Percentiles rank a stretch among this genome's conserved stretches.
These are phyloP conservation scores for Aphyosemion australe DNA, from an alignment of 2,113 vertebrate species.

Conservation along the genomic window DNA sequence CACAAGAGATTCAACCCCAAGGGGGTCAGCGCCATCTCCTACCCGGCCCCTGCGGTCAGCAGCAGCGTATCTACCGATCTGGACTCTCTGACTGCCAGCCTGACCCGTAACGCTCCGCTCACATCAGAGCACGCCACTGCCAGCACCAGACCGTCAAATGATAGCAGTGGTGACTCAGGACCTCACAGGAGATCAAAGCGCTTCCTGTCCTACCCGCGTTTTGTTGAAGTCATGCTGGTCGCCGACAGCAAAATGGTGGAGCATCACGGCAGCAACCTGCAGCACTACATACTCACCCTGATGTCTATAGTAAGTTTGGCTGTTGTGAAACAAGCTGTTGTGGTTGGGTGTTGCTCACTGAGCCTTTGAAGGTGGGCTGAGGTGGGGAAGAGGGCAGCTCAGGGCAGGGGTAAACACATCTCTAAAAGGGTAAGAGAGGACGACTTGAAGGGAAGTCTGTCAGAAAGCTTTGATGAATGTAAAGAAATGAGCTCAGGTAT, in stretches of 20 bases:
- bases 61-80: slow-evolving; percentile 76
- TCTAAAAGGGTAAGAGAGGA: slow-evolving; percentile 54
- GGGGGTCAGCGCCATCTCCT: slow-evolving; percentile 34
- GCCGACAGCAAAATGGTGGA: slow-evolving; percentile 96
- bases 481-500: slow-evolving; percentile 75
- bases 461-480: slow-evolving; percentile 74
- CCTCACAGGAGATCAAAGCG: slow-evolving; percentile 89
- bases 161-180: slow-evolving; percentile 76
- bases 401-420: slow-evolving; percentile 69
- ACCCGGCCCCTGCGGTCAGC: slow-evolving; percentile 37
- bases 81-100: slow-evolving; percentile 76
- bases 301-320: slow-evolving; percentile 95
- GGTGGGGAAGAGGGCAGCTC: slow-evolving; percentile 60
- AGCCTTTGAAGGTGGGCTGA: slow-evolving; percentile 28
- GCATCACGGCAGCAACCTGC: slow-evolving; percentile 93
- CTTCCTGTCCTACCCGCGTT: slow-evolving; percentile 96
- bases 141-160: slow-evolving; percentile 69
- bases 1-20: slow-evolving; percentile 78
- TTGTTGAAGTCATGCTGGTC: slow-evolving; percentile 98
- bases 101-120: slow-evolving; percentile 71
- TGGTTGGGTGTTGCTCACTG: slow-evolving; percentile 10
- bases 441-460: slow-evolving; percentile 53
- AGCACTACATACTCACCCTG: slow-evolving; percentile 95
- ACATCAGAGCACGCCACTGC: slow-evolving; percentile 46
- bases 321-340: neutral